These are phyloP conservation scores for Hiodon alosoides DNA, from an alignment of 2,113 vertebrate species.

Conservation along the genomic window DNA sequence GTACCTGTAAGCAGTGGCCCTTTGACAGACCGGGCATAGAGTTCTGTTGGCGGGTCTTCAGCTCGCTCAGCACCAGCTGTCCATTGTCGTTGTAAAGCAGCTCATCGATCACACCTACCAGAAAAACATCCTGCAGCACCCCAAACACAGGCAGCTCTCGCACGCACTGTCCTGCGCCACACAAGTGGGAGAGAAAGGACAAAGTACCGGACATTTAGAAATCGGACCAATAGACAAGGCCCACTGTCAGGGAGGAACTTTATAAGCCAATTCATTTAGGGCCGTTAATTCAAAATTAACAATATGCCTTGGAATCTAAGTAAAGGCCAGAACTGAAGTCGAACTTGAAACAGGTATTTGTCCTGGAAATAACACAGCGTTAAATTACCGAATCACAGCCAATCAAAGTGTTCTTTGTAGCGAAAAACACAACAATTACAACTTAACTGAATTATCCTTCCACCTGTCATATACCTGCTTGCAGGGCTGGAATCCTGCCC, in stretches of 20 bases:
- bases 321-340: no score
- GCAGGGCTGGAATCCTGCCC: slow-evolving; percentile 51
- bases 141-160: slow-evolving; percentile 68
- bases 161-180: slow-evolving; percentile 44
- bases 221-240: background rate
- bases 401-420: no score
- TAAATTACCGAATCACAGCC: no score
- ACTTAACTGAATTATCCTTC: slow-evolving; percentile 6
- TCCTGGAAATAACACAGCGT: no score
- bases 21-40: slow-evolving; percentile 47
- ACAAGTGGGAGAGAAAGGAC: background rate
- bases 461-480: slow-evolving; percentile 41
- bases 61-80: slow-evolving; percentile 52
- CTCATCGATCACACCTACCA: slow-evolving; percentile 63
- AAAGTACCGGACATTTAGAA: background rate
- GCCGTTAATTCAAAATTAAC: no score
- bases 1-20: slow-evolving; percentile 54
- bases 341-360: no score
- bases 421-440: no score
- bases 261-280: no score
- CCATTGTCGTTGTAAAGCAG: slow-evolving; percentile 55
- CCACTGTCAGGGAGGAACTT: no score
- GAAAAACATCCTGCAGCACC: slow-evolving; percentile 56
- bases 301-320: no score
- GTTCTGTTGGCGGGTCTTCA: slow-evolving; percentile 46